A percentile compares a stretch with the other conserved stretches of the same genome.
phyloP scores from a whole-genome alignment of 2,888 invertebrate species.

The Julus scanicus region DNA sequence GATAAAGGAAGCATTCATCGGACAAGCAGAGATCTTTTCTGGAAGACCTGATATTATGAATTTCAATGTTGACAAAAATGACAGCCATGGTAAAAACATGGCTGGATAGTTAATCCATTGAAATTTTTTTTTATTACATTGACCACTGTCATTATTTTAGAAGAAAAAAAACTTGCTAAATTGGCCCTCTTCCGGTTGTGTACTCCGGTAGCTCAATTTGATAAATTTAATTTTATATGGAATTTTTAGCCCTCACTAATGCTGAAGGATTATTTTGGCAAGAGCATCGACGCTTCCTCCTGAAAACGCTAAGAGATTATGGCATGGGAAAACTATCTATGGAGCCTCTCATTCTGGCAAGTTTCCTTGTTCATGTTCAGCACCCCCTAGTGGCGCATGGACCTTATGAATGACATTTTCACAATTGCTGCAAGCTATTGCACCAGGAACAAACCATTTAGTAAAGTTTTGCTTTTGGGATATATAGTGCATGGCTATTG shows the following conservation, averaged over 20 bases:
- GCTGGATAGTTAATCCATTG: no score
- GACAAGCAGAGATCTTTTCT: slow-evolving; percentile 30
- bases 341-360: slow-evolving; percentile 49
- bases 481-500: no score
- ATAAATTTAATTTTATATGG: not conserved
- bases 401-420: no score
- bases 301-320: slow-evolving; percentile 13
- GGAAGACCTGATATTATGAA: slow-evolving; percentile 44
- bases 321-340: slow-evolving; percentile 46
- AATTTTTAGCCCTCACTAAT: slow-evolving; percentile 1
- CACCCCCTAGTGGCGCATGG: no score
- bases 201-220: no score
- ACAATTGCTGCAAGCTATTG: no score
- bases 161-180: no score
- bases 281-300: slow-evolving; percentile 49
- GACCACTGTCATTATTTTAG: no score
- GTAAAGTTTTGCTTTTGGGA: no score
- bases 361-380: not conserved
- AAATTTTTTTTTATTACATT: no score
- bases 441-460: no score
- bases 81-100: not conserved
- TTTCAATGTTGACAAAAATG: not conserved
- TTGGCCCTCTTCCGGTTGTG: no score
- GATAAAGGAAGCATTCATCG: slow-evolving; percentile 50
- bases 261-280: slow-evolving; percentile 49